Conservation (phyloP, 2,888 invertebrate species). For the Pandemis cinnamomeana region DNA sequence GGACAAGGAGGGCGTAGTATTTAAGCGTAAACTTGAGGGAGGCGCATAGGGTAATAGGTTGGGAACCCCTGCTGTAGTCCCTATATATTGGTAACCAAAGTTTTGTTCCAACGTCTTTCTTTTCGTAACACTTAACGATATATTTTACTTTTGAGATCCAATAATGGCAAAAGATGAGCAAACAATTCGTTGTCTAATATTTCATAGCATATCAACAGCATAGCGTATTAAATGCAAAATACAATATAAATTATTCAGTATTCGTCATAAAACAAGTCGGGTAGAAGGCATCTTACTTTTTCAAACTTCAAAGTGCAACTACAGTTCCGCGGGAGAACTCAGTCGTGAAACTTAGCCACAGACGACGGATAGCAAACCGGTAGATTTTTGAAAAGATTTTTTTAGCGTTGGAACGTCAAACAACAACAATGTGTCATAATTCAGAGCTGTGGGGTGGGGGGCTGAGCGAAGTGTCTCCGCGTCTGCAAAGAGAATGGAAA, state of each 20-base stretch:
- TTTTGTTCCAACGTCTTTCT: no score
- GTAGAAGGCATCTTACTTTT: slow-evolving; percentile 19
- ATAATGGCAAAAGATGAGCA: not conserved
- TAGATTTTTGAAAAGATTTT: slow-evolving; percentile 43
- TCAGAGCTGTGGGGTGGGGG: slow-evolving; percentile 59
- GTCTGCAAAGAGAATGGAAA: slow-evolving; percentile 44
- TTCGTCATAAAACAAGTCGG: not conserved
- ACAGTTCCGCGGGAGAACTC: slow-evolving; percentile 25
- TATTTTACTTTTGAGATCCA: no score
- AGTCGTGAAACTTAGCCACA: slow-evolving; percentile 50
- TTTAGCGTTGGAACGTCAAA: slow-evolving; percentile 54
- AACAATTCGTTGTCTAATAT: not conserved
- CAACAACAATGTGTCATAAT: slow-evolving; percentile 64
- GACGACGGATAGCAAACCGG: slow-evolving; percentile 42
- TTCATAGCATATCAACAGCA: not conserved
- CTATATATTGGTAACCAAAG: no score
- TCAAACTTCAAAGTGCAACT: slow-evolving; percentile 20
- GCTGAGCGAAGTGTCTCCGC: slow-evolving; percentile 32
- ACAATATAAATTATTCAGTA: not conserved
- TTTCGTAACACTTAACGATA: no score
- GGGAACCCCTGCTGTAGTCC: no score
- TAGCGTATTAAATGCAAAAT: not conserved
- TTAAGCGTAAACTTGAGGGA: no score
- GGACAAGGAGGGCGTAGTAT: no score
- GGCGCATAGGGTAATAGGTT: no score